A percentile compares a stretch with the other conserved stretches of the same genome.
phyloP scores from a whole-genome alignment of 2,797 vertebrate genomes.

The Anguilla megastoma region DNA sequence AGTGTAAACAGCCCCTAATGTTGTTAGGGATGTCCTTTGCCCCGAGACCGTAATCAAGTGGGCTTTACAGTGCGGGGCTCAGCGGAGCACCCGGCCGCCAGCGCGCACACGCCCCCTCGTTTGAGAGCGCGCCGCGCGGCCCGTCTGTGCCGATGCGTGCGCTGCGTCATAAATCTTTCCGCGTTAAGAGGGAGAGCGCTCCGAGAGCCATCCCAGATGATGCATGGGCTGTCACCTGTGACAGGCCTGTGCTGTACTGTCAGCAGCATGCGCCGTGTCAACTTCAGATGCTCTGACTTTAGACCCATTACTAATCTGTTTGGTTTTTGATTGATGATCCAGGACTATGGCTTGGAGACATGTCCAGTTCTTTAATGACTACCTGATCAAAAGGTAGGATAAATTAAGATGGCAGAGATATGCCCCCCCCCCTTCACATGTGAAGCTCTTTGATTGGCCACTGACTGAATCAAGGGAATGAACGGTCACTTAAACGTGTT shows the following conservation, averaged over 20 bases:
- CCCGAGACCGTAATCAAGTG: background rate
- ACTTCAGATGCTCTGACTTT: background rate
- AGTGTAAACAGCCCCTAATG: background rate
- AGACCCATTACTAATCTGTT: background rate
- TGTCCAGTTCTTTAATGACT: background rate
- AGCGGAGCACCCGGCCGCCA: background rate
- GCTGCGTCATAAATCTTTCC: conserved; percentile 66
- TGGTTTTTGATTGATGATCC: background rate
- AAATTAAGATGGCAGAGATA: background rate
- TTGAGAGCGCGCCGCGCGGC: background rate
- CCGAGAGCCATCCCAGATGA: conserved; percentile 71
- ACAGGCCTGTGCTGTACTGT: conserved; percentile 67
- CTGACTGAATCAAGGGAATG: background rate
- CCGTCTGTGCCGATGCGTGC: conserved; percentile 17
- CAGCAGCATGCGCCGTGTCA: conserved; percentile 8
- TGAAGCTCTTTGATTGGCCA: background rate
- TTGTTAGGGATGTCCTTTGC: background rate
- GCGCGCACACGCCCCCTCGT: background rate
- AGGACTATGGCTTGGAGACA: background rate
- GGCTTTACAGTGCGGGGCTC: background rate
- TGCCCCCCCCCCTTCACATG: background rate
- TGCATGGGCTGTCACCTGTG: conserved; percentile 63
- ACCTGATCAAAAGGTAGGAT: background rate
- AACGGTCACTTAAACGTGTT: background rate
- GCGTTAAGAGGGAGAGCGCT: conserved; percentile 62